phyloP scores from a whole-genome alignment of 2,888 invertebrate species.

The Torymus aiolomorphi region DNA sequence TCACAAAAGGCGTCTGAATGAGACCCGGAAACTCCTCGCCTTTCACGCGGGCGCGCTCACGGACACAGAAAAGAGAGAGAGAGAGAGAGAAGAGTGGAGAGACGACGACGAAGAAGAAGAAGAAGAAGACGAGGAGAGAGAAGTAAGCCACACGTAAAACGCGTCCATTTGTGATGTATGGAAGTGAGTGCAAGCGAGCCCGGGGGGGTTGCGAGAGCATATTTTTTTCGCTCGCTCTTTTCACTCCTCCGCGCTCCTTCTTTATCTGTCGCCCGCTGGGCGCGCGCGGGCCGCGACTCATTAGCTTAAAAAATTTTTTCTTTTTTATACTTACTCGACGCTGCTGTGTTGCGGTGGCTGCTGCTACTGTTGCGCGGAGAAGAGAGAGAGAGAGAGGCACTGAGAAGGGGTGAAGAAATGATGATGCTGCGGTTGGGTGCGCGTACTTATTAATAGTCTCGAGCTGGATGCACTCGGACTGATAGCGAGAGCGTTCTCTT shows the following conservation, averaged over 20 bases:
- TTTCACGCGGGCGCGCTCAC: constrained; percentile 28
- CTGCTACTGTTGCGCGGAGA: too few species aligned
- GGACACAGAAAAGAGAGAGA: neutral
- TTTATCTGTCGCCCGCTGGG: neutral
- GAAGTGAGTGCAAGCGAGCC: constrained; percentile 1
- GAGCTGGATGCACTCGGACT: too few species aligned
- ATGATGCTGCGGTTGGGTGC: too few species aligned
- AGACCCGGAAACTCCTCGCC: constrained; percentile 39
- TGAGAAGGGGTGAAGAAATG: too few species aligned
- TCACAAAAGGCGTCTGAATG: constrained; percentile 44
- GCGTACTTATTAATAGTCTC: too few species aligned
- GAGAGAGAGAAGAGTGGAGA: neutral
- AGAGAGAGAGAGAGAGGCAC: too few species aligned
- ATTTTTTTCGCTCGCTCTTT: constrained; percentile 1
- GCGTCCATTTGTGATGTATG: constrained; percentile 32
- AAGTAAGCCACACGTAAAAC: constrained; percentile 32
- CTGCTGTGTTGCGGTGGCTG: too few species aligned
- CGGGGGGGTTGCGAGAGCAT: constrained; percentile 1
- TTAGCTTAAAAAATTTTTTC: constrained; percentile 43
- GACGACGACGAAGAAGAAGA: neutral
- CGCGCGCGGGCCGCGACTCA: constrained; percentile 3
- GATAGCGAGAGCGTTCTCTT: too few species aligned
- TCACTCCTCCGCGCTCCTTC: neutral
- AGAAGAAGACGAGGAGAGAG: neutral
- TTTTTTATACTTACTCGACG: neutral